A percentile compares a stretch with the other conserved stretches of the same genome.
Evolutionary conservation across 2,113 vertebrate genomes (phyloP).

Genomic region (Origma solitaria): DNA sequence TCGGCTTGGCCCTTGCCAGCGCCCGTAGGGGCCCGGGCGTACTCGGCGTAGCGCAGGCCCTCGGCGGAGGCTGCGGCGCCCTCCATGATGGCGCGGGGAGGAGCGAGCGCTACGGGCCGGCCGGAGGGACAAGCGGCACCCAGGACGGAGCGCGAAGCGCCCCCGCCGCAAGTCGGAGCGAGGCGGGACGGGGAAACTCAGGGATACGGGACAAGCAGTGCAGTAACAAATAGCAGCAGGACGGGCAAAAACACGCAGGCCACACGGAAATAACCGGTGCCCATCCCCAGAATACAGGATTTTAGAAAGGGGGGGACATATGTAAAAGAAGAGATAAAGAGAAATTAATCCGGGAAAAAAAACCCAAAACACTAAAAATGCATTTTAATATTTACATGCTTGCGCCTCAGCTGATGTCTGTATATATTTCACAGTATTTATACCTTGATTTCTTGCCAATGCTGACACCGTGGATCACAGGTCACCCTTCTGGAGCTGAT

Average conservation of each 20-base stretch:
- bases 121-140: background rate
- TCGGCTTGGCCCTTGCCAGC: background rate
- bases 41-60: background rate
- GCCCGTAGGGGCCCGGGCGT: background rate
- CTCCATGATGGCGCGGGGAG: background rate
- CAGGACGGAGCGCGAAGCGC: background rate
- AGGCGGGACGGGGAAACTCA: background rate
- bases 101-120: background rate
- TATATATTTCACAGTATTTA: background rate
- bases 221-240: background rate
- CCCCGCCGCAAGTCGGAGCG: accelerated
- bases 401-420: background rate
- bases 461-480: accelerated
- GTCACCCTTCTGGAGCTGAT: background rate
- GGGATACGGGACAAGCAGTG: background rate
- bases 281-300: background rate
- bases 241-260: background rate
- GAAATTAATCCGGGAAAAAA: background rate
- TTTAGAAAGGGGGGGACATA: background rate
- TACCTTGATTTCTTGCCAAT: background rate
- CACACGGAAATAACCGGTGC: background rate
- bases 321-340: background rate
- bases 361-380: background rate
- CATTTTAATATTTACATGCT: background rate
- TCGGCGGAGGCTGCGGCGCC: background rate